phyloP scores from a whole-genome alignment of 2,888 invertebrate species.

The Parthenolecanium corni region DNA sequence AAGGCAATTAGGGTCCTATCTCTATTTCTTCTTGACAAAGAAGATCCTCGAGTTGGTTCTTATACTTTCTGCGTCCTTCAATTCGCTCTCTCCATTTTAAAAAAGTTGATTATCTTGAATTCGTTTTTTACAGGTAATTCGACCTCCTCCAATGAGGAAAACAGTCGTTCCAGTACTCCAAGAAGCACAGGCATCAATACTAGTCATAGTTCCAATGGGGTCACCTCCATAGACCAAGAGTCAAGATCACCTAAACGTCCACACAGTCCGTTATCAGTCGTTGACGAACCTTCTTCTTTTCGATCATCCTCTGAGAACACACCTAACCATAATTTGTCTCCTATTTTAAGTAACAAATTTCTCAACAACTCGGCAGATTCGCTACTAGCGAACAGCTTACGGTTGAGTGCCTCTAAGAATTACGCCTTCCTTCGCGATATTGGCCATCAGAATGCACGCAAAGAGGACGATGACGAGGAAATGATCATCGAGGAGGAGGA shows the following conservation, averaged over 20 bases:
- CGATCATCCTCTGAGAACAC: constrained; percentile 36
- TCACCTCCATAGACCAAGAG: constrained; percentile 36
- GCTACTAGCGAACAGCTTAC: constrained; percentile 2
- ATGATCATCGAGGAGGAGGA: constrained; percentile 55
- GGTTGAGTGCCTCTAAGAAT: not conserved
- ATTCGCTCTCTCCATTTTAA: too few relatives aligned
- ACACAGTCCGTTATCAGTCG: constrained; percentile 33
- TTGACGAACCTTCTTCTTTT: constrained; percentile 35
- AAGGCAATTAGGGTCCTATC: too few relatives aligned
- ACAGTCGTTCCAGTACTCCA: constrained; percentile 35
- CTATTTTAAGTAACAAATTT: constrained; percentile 25
- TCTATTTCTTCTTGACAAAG: too few relatives aligned
- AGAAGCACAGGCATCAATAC: constrained; percentile 28
- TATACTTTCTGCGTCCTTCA: too few relatives aligned
- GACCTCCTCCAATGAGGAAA: constrained; percentile 48
- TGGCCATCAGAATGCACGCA: constrained; percentile 9
- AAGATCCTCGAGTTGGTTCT: too few relatives aligned
- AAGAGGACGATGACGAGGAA: constrained; percentile 34
- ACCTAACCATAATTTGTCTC: constrained; percentile 26
- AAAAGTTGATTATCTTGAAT: too few relatives aligned
- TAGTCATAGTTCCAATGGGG: constrained; percentile 36
- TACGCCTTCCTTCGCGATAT: constrained; percentile 7
- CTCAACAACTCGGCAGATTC: constrained; percentile 1
- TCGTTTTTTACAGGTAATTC: constrained; percentile 32
- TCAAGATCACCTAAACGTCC: constrained; percentile 38